Percentiles rank a stretch among this genome's conserved stretches.
Conservation (phyloP, 2,113 vertebrate genomes). For the Clarias gariepinus region DNA sequence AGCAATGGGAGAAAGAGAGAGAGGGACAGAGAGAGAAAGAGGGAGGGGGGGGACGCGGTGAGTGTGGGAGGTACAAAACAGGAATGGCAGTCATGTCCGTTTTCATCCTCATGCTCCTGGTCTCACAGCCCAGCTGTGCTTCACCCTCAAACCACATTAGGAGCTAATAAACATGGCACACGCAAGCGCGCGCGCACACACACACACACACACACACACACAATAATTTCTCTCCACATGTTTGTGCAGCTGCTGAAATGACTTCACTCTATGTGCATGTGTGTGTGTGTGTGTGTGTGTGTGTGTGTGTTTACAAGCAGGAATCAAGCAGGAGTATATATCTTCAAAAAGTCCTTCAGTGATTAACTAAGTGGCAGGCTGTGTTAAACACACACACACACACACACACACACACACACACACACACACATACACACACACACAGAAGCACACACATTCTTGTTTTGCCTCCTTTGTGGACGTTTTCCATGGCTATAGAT, state of each 20-base stretch:
- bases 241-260: conserved; percentile 63
- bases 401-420: background rate
- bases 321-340: conserved; percentile 7
- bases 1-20: conserved; percentile 4
- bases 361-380: background rate
- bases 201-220: background rate
- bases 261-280: conserved; percentile 54
- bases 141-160: conserved; percentile 56
- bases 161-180: conserved; percentile 59
- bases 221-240: conserved; percentile 49
- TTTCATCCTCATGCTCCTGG: conserved; percentile 25
- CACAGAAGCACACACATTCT: background rate
- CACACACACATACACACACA: background rate
- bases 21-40: background rate
- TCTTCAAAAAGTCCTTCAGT: conserved; percentile 16
- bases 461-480: background rate
- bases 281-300: conserved; percentile 38
- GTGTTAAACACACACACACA: background rate
- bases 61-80: conserved; percentile 25
- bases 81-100: conserved; percentile 47
- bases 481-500: background rate
- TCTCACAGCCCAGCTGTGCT: conserved; percentile 52
- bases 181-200: conserved; percentile 37
- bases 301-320: conserved; percentile 14
- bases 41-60: too few relatives aligned